A percentile compares a stretch with the other conserved stretches of the same genome.
These are phyloP conservation scores for Phrynocephalus vlangalii DNA, from an alignment of 2,797 vertebrate species.

Conservation along the genomic window DNA sequence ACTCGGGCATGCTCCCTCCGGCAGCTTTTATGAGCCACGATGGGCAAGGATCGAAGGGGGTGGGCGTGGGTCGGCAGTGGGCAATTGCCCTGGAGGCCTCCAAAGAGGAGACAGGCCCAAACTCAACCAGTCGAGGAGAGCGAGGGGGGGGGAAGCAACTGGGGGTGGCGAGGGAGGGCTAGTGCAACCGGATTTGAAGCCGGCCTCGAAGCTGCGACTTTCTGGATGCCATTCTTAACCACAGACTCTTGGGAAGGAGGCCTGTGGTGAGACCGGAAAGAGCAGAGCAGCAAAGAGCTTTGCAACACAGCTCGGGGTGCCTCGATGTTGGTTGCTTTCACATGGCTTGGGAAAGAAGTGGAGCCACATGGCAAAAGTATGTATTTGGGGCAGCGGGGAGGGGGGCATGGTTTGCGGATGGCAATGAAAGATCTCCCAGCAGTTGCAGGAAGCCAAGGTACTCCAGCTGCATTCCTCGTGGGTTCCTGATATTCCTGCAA, in stretches of 20 bases:
- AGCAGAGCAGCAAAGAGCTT: neutral
- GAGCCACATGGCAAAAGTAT: neutral
- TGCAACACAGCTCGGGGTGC: neutral
- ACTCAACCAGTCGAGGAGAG: too few species aligned
- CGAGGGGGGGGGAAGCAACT: too few species aligned
- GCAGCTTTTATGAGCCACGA: too few species aligned
- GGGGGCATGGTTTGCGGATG: neutral
- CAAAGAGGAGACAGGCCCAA: too few species aligned
- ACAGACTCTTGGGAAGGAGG: neutral
- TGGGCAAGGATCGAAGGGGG: too few species aligned
- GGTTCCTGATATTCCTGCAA: too few species aligned
- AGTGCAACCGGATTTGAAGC: too few species aligned
- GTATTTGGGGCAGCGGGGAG: neutral
- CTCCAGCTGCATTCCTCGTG: too few species aligned
- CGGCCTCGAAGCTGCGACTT: neutral
- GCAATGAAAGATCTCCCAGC: neutral
- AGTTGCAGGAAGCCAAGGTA: neutral
- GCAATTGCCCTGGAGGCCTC: too few species aligned
- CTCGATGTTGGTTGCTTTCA: neutral
- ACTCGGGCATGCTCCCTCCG: too few species aligned
- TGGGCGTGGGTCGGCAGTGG: too few species aligned
- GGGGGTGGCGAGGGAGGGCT: too few species aligned
- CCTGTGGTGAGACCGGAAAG: slow-evolving; percentile 7
- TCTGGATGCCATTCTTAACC: slow-evolving; percentile 8
- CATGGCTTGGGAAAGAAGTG: neutral